Base-by-base conservation (phyloP, 1,140 invertebrate genomes). In the Achroia grisella region DNA sequence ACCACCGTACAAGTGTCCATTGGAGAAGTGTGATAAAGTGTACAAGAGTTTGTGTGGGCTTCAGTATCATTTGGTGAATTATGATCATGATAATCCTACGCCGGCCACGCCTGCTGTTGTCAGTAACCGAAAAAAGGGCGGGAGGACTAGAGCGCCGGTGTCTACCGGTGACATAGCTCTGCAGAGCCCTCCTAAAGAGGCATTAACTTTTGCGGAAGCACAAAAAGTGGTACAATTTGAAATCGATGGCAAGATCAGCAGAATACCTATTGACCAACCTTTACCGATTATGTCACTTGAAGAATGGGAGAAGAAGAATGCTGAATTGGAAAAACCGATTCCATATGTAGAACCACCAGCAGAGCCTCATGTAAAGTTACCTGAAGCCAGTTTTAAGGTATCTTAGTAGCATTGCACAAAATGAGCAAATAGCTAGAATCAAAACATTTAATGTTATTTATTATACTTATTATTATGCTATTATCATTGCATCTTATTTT, bases 141-240 rank as follows among this genome's bases (percentile, higher is more conserved):
- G 86, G 2, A 76, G 86, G 48, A 45, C 62, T 13, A 57, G 82
- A 31, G 74, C 86, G 27, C 72, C 84, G 0, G 82, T 85, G 6
- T 72, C 86, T 41, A 87, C 88, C 39, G 56, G 86, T 32, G 79
- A 88, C 59, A 62, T 82, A 57, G 74, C 87, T 42, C 53, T 88
- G 45, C 71, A 88, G 68, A 84, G 78, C 44, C 81, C 84, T 15
- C 78, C 86, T 2, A 87, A 89, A 52, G 89, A 91, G 71, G 89
- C 89, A 27, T 72, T 94, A 28, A 92, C 91, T 10, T 94, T 93
- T 78, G 92, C 91, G 15, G 93, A 95, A 75, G 89, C 92, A 10
- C 93, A 95, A 65, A 91, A 93, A 82, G 89, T 94, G 31, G 93
- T 96, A 1, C 93, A 95, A 73, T 93, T 96, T 56, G 94, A 96